Evolutionary conservation across 2,888 invertebrate species (phyloP), one percentile per base, ranked within the genome.

Genomic region (Macropis europaea): DNA sequence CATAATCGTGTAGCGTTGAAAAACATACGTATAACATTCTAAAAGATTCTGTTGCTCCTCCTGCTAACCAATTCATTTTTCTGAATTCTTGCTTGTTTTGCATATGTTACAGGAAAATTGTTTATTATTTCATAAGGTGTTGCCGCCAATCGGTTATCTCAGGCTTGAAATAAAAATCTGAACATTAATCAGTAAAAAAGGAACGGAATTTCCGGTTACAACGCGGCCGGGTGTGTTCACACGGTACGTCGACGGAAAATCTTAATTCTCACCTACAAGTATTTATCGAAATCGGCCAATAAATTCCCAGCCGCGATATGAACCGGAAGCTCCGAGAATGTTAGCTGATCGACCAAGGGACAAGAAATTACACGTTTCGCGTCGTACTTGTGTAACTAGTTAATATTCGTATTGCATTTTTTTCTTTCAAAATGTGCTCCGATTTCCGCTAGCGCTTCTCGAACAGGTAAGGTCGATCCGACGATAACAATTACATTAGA

Each of bases 241-340:
- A 61, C 66, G 66, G 19, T 67, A 45, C 9, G 26, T 22, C 28
- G 11, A 28, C 43, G 59, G 47, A 50, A 59, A 57, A 47, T 63
- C 17, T 59, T 50, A 64, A 50, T 64, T 40, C 54, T 42, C 59
- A 28, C 57, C 63, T 57, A 45, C 28, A 40, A 15, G 30, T 36
- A 43, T 38, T 43, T 50, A 50, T 50, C 59, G 50, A 45, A 56
- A 64, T 50, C 45, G 43, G 3, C 19, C 40, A 11, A 59, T 64
- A 64, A 59, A 43, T 59, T 59, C 28, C 3, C 42, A 36, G 50
- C 50, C 28, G n/a, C 9, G 13, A 48, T 32, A 24, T 40, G 24
- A 64, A 43, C 64, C 59, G 60, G 66, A 60, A 53, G 32, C 40
- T 30, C 3, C 9, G 13, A 30, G 45, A 52, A 67, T 66, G 19